Base-by-base conservation (phyloP, 2,888 invertebrate genomes). In the Thecophora atra region DNA sequence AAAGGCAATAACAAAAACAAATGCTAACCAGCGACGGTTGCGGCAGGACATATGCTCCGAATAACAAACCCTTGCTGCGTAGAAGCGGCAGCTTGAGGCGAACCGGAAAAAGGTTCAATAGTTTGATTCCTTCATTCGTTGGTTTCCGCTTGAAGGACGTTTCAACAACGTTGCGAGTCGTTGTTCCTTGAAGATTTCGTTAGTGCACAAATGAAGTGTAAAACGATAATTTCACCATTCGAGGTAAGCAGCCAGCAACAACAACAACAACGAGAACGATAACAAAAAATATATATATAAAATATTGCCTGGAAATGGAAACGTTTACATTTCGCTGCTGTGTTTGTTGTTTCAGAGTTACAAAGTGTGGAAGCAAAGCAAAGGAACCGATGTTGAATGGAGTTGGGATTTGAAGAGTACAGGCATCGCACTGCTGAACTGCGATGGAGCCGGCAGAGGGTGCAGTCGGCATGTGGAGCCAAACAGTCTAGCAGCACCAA, bases 231-330 rank as follows among this genome's bases (percentile, higher is more conserved):
- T 26, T 17, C n/a, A 51, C 28, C 64, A 24, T 64, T 26, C n/a
- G n/a, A n/a, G 64, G 21, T 15, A 8, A 15, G 58, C 8, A 28
- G 58, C 17, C 58, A 58, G 15, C 26, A 17, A 70, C 73, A 71
- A 66, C 30, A 73, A 70, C 69, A 72, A 71, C 52, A 26, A 30
- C 67, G 21, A 71, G 51, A 69, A 71, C 62, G 72, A 64, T 44
- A 52, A n/a, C 52, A 68, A 72, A 67, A 70, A 71, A 24, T 17
- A 24, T 11, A 17, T 17, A 51, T n/a, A 4, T 17, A 17, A 3
- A 8, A 51, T 44, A 13, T 8, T 66, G 66, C 47, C 66, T 30
- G 42, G 17, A 64, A 64, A 64, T 64, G 64, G 11, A 63, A 47
- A 37, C 24, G 44, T 51, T 21, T 54, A n/a, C 21, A 21, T 24